These are phyloP conservation scores for Caenorhabditis latens DNA, from an alignment of 1,140 invertebrate species.

Conservation along the genomic window DNA sequence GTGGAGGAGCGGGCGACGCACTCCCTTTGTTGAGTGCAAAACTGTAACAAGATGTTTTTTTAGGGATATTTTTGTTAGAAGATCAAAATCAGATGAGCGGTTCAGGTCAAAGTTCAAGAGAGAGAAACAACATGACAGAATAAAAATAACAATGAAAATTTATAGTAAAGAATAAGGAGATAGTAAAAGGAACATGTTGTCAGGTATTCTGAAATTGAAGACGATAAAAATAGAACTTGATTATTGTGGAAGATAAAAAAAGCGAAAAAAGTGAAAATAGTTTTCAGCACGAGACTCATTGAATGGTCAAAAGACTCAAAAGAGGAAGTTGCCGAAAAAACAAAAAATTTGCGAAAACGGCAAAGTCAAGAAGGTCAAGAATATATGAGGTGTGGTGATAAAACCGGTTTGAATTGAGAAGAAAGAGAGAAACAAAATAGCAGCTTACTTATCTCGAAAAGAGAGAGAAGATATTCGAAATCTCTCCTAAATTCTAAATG, in stretches of 20 bases:
- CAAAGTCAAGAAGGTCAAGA: constrained; percentile 53
- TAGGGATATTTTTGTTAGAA: neutral
- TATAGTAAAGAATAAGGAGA: neutral
- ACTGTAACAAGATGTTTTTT: neutral
- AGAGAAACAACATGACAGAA: neutral
- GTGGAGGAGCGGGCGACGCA: constrained; percentile 29
- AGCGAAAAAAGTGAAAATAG: neutral
- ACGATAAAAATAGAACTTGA: constrained; percentile 11
- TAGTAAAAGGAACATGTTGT: constrained; percentile 21
- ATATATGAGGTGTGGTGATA: constrained; percentile 54
- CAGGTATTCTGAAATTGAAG: neutral
- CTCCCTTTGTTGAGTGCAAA: constrained; percentile 44
- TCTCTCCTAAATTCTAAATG: neutral
- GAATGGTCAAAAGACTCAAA: neutral
- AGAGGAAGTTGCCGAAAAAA: constrained; percentile 37
- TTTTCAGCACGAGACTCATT: constrained; percentile 13
- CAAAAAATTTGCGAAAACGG: constrained; percentile 34
- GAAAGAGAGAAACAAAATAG: neutral
- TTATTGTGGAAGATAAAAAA: constrained; percentile 1
- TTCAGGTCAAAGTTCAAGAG: constrained; percentile 3
- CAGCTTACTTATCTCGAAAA: neutral
- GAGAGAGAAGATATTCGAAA: neutral
- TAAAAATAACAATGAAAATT: constrained; percentile 37
- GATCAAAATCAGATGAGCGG: neutral
- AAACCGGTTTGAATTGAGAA: constrained; percentile 28